phyloP scores from a whole-genome alignment of 2,888 invertebrate species.

The Agrotis ipsilon region DNA sequence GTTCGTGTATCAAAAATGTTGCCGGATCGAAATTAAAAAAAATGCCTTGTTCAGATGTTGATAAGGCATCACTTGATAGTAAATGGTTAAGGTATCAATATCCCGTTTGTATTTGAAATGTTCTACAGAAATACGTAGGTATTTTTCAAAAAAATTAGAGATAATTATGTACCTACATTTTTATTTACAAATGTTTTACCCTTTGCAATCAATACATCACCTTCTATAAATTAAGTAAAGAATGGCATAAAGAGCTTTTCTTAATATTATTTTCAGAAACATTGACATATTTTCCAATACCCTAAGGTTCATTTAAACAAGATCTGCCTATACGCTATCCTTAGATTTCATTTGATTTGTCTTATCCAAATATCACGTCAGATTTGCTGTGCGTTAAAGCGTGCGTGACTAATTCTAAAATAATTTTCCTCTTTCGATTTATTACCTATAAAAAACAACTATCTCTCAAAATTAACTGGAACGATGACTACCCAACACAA shows the following conservation, averaged over 20 bases:
- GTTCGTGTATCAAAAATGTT: no score
- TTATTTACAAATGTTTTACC: background rate
- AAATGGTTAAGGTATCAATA: constrained; percentile 19
- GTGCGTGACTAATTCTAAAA: constrained; percentile 16
- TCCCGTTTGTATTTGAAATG: no score
- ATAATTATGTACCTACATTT: background rate
- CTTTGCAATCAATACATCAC: no score
- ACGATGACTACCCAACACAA: constrained; percentile 29
- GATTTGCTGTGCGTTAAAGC: background rate
- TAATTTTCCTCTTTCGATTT: constrained; percentile 26
- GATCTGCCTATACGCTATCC: background rate
- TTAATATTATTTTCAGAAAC: no score
- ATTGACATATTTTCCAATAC: background rate
- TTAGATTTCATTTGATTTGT: background rate
- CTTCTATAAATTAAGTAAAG: no score
- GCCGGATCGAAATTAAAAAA: no score
- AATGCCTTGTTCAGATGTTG: background rate
- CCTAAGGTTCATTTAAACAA: background rate
- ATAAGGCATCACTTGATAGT: constrained; percentile 23
- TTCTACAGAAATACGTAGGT: no score
- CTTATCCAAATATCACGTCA: background rate
- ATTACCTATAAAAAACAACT: constrained; percentile 4
- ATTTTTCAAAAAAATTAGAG: no score
- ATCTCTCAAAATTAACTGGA: constrained; percentile 15
- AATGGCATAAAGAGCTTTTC: no score